These are phyloP conservation scores for Parelbella ahira DNA, from an alignment of 2,888 invertebrate species.

Conservation along the genomic window DNA sequence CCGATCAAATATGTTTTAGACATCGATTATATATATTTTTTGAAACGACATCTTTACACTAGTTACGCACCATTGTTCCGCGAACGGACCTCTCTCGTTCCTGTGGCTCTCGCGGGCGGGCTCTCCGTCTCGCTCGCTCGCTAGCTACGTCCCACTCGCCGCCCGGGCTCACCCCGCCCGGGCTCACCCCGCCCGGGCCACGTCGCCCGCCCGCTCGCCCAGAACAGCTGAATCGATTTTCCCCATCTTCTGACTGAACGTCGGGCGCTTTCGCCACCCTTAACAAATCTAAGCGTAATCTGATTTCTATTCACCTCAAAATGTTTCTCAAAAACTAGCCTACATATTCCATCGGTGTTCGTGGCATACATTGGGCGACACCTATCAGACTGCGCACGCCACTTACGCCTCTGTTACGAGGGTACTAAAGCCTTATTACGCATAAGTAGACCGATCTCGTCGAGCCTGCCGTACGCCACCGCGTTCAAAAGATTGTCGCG, in stretches of 20 bases:
- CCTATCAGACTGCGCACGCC: slow-evolving; percentile 27
- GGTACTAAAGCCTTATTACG: background rate
- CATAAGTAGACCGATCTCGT: background rate
- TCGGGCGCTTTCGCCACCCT: slow-evolving; percentile 41
- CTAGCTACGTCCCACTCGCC: slow-evolving; percentile 27
- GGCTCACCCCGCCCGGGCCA: slow-evolving; percentile 28
- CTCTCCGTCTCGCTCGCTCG: slow-evolving; percentile 27
- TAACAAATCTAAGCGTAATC: slow-evolving; percentile 41
- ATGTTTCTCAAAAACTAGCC: slow-evolving; percentile 66
- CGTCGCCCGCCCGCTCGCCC: slow-evolving; percentile 34
- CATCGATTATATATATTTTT: slow-evolving; percentile 55
- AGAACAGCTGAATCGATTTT: slow-evolving; percentile 60
- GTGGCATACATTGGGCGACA: slow-evolving; percentile 24
- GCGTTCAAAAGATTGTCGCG: slow-evolving; percentile 35
- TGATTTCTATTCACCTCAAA: slow-evolving; percentile 51
- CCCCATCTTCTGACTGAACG: slow-evolving; percentile 42
- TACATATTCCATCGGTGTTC: slow-evolving; percentile 44
- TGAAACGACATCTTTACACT: slow-evolving; percentile 61
- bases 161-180: slow-evolving; percentile 27
- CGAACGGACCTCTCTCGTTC: slow-evolving; percentile 44
- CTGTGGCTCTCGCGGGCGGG: slow-evolving; percentile 22
- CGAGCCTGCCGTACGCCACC: slow-evolving; percentile 29
- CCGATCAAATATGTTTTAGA: slow-evolving; percentile 72
- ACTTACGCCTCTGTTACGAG: slow-evolving; percentile 16
- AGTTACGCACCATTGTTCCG: slow-evolving; percentile 73